Percentiles rank a stretch among this genome's conserved stretches.
phyloP scores from a whole-genome alignment of 2,113 vertebrate species.

The Clinocottus analis region DNA sequence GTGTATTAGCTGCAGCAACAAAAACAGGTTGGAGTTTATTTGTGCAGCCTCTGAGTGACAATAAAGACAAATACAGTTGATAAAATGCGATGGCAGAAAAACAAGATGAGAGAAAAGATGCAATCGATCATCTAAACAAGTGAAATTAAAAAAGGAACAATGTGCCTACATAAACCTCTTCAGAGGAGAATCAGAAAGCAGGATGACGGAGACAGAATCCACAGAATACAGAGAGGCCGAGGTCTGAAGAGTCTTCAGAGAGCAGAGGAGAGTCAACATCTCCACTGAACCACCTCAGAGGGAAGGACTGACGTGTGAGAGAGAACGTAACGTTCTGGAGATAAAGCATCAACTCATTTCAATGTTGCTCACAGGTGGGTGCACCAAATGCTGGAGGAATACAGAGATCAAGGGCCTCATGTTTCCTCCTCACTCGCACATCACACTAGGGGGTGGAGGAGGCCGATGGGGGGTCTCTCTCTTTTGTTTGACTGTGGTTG shows the following conservation, averaged over 20 bases:
- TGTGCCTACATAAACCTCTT: neutral
- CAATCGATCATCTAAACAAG: constrained; percentile 25
- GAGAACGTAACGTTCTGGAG: too few relatives aligned
- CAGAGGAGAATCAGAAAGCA: neutral
- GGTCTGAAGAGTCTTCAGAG: too few relatives aligned
- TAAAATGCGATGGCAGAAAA: constrained; percentile 1
- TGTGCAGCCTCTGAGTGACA: neutral
- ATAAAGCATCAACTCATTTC: too few relatives aligned
- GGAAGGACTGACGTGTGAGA: neutral
- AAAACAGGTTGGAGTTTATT: constrained; percentile 9
- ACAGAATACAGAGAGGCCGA: too few relatives aligned
- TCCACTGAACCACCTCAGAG: neutral
- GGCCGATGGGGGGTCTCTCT: too few relatives aligned
- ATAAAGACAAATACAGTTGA: neutral
- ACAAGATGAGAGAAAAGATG: neutral
- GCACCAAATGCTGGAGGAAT: too few relatives aligned
- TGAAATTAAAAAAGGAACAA: constrained; percentile 11
- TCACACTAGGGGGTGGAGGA: too few relatives aligned
- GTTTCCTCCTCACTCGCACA: too few relatives aligned
- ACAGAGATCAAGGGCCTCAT: too few relatives aligned
- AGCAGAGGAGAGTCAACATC: neutral
- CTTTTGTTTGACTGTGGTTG: too few relatives aligned
- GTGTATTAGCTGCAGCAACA: neutral
- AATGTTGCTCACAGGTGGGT: too few relatives aligned
- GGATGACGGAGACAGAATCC: constrained; percentile 7